These are phyloP conservation scores for Bujurquina vittata DNA, from an alignment of 2,113 vertebrate species.

Conservation along the genomic window DNA sequence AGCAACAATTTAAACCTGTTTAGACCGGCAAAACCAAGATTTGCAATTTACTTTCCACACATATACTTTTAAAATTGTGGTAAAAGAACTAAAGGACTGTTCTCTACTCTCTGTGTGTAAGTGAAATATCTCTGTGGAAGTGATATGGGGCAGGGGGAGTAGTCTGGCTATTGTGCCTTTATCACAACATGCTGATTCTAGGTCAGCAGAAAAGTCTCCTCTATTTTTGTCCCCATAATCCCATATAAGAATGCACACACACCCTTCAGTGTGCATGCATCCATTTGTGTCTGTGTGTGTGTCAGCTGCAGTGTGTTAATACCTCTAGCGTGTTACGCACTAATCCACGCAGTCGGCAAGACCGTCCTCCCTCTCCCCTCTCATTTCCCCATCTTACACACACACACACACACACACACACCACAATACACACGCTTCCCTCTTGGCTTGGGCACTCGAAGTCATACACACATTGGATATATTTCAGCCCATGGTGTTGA, in stretches of 20 bases:
- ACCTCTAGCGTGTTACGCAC: conserved; percentile 68
- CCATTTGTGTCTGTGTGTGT: conserved; percentile 41
- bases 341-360: conserved; percentile 74
- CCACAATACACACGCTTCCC: not conserved
- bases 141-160: not conserved
- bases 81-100: rapidly evolving
- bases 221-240: conserved; percentile 80
- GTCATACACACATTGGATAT: conserved; percentile 42
- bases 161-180: conserved; percentile 47
- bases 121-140: not conserved
- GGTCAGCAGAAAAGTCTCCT: conserved; percentile 75
- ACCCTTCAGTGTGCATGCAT: conserved; percentile 23
- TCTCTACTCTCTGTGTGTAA: not conserved
- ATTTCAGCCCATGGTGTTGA: conserved; percentile 8
- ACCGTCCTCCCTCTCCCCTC: conserved; percentile 27
- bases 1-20: too few species aligned
- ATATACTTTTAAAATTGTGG: not conserved
- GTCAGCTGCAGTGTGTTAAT: conserved; percentile 71
- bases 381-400: not conserved
- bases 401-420: not conserved
- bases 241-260: conserved; percentile 67
- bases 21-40: too few species aligned
- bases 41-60: not conserved
- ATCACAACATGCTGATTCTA: conserved; percentile 66
- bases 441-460: not conserved